phyloP scores from a whole-genome alignment of 2,888 invertebrate species.

The Trichopoda pennipes region DNA sequence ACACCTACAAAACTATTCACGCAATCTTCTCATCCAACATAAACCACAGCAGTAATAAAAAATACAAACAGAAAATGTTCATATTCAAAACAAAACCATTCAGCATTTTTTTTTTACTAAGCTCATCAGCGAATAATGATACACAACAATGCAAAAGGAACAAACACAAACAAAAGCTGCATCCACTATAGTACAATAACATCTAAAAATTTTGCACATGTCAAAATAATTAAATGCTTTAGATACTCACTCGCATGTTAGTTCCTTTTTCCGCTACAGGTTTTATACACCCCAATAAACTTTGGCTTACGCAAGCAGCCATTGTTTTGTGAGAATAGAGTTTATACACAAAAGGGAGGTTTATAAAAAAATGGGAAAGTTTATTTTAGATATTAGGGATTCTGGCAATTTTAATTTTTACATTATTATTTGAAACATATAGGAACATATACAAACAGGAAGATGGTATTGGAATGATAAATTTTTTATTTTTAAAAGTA shows the following conservation, averaged over 20 bases:
- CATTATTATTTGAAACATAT: too few species aligned
- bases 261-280: slow-evolving; percentile 48
- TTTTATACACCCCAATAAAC: background rate
- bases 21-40: background rate
- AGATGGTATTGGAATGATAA: too few species aligned
- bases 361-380: too few species aligned
- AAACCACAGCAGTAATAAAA: slow-evolving; percentile 35
- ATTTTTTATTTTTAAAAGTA: too few species aligned
- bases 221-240: slow-evolving; percentile 75
- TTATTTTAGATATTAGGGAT: too few species aligned
- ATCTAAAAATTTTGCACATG: slow-evolving; percentile 61
- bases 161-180: slow-evolving; percentile 16
- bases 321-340: too few species aligned
- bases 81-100: slow-evolving; percentile 39
- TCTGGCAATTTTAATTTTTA: too few species aligned
- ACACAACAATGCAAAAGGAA: slow-evolving; percentile 46
- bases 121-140: background rate
- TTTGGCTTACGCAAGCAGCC: background rate
- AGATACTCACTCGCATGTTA: slow-evolving; percentile 67
- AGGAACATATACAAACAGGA: too few species aligned
- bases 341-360: too few species aligned
- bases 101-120: slow-evolving; percentile 16
- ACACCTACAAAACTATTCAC: background rate
- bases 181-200: slow-evolving; percentile 1
- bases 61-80: slow-evolving; percentile 50